Evolutionary conservation across 2,888 invertebrate genomes (phyloP), one percentile per base, ranked within the genome.

Genomic region (Papilio gigon): DNA sequence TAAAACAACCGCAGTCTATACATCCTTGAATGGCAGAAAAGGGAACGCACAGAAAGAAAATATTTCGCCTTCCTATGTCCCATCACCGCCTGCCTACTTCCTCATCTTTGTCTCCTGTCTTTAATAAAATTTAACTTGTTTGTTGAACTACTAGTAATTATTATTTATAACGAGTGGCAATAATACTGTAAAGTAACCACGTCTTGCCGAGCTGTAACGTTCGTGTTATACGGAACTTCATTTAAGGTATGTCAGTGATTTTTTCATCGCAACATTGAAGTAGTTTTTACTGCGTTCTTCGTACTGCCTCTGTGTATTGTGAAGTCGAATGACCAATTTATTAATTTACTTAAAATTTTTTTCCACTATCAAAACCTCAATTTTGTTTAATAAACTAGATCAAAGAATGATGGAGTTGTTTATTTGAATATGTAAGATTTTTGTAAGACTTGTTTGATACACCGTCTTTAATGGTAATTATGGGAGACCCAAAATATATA

Each of bases 201-300:
- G 12, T 53, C 8, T 53, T 27, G 2, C n/a, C 11, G 14, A 14
- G 14, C 14, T 12, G 25, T 22, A n/a, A 8, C n/a, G 27, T 27
- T 14, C 3, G 8, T 27, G 30, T 53, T 53, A 8, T 63, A 64
- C 64, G 53, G 64, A 64, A 64, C 64, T 17, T 22, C 8, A 8
- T 4, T 6, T 35, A 12, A 47, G 4, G 33, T 22, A 12, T n/a
- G 30, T 9, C n/a, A 20, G 5, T 47, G 35, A 11, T 27, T 47
- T 62, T 44, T 17, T 35, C 27, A 11, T 22, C 0, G 12, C 4
- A 63, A 22, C 22, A 44, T 30, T 44, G 2, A 47, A 25, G 30
- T 33, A 22, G 53, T 35, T 64, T 64, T 64, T 64, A 37, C 53
- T 33, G 12, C 35, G 12, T 35, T 33, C n/a, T 56, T 56, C n/a